phyloP scores from a whole-genome alignment of 2,888 invertebrate genomes.

The Drosophila sordidula region DNA sequence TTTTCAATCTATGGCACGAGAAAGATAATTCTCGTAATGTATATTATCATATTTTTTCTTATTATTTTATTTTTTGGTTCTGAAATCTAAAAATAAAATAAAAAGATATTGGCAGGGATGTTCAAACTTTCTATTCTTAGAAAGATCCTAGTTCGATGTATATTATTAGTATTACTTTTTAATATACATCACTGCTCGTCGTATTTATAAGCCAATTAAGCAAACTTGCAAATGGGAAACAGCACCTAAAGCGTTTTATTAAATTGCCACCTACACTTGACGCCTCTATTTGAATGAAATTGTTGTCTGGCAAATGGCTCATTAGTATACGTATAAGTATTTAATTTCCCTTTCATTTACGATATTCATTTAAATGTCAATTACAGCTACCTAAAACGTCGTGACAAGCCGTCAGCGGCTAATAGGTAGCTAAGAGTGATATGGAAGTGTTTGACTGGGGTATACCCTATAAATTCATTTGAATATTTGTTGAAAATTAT shows the following conservation, averaged over 20 bases:
- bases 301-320: not conserved
- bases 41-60: too few species aligned
- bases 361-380: slow-evolving; percentile 16
- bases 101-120: too few species aligned
- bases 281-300: not conserved
- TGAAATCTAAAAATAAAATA: too few species aligned
- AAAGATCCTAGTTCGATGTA: too few species aligned
- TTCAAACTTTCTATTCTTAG: too few species aligned
- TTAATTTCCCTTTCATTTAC: slow-evolving; percentile 16
- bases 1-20: too few species aligned
- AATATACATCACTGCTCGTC: not conserved
- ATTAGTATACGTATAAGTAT: slow-evolving; percentile 7
- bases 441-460: not conserved
- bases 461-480: not conserved
- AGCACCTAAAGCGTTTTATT: not conserved
- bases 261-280: slow-evolving; percentile 10
- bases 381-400: slow-evolving; percentile 8
- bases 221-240: not conserved
- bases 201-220: slow-evolving; percentile 16
- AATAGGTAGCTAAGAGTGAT: not conserved
- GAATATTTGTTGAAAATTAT: not conserved
- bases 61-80: too few species aligned
- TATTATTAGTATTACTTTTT: not conserved
- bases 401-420: not conserved
- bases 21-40: too few species aligned